Conservation (phyloP, 2,797 vertebrate genomes). For the Cossypha niveicapilla region DNA sequence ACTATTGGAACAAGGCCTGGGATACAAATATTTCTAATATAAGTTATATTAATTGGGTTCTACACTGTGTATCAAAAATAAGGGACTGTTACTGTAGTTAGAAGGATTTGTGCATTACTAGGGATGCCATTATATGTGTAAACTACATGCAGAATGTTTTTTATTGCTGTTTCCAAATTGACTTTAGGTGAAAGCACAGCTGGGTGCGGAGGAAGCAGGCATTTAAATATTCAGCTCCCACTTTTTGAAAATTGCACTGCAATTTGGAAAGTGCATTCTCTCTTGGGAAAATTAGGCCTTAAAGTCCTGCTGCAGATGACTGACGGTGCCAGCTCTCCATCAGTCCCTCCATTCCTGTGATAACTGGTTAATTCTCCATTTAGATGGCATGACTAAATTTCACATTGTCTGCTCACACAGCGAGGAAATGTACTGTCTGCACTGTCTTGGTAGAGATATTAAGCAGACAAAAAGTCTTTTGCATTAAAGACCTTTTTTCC, state of each 20-base stretch:
- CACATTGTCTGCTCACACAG: constrained; percentile 34
- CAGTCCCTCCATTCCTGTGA: constrained; percentile 50
- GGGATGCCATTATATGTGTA: constrained; percentile 38
- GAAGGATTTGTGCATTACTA: neutral
- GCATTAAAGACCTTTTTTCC: neutral
- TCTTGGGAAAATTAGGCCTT: constrained; percentile 66
- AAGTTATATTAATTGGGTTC: neutral
- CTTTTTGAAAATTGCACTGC: constrained; percentile 72
- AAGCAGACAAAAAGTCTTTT: neutral
- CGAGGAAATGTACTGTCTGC: neutral
- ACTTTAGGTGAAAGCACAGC: constrained; percentile 57
- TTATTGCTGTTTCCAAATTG: constrained; percentile 42
- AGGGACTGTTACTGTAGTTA: neutral
- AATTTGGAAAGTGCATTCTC: constrained; percentile 71
- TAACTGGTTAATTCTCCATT: constrained; percentile 63
- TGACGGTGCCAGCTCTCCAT: constrained; percentile 60
- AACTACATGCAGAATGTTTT: constrained; percentile 9
- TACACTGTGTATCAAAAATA: neutral
- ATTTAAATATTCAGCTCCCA: constrained; percentile 66
- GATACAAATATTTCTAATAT: neutral
- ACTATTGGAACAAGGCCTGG: neutral
- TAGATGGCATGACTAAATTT: constrained; percentile 58
- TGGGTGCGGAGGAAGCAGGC: constrained; percentile 30
- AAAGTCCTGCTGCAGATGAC: constrained; percentile 67
- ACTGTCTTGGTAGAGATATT: neutral